Evolutionary conservation across 2,888 invertebrate genomes (phyloP), one percentile per base, ranked within the genome.

Genomic region (Sceliomorpha sp.): DNA sequence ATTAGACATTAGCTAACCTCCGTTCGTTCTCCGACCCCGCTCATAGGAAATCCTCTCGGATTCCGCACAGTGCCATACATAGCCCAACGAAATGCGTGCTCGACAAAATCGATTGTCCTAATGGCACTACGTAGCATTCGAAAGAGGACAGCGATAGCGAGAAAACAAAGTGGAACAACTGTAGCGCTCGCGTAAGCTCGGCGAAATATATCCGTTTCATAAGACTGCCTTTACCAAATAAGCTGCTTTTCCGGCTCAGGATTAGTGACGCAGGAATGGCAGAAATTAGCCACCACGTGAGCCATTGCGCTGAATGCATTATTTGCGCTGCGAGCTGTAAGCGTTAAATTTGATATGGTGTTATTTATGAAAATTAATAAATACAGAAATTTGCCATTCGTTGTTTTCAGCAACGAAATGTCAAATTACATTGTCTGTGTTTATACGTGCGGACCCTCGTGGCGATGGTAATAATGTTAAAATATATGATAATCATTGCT

Each of bases 1-100:
- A 75, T 79, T 79, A 77, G 72, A 74, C 75, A 75, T 75, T 73
- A 79, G 62, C 74, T 72, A 73, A 78, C 75, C 74, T 72, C 70
- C 63, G 29, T 53, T 50, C 42, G 63, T 26, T 55, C 58, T 45
- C 72, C 71, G 60, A n/a, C 71, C 75, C 72, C 73, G 75, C 72
- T 48, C 67, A 66, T 51, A 76, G 72, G 74, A 78, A 78, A 78
- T 77, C 77, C 78, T 13, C 72, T 32, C 55, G 63, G 47, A 60
- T 70, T 55, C 51, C 58, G 62, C 56, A 68, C 69, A 67, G 45
- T 64, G 58, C 48, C 48, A 40, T 70, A 69, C 44, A 64, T 75
- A 60, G 31, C 63, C 68, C 40, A 39, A 14, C 39, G 32, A 72
- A 53, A 63, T 47, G 50, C 47, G 60, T 69, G 70, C 70, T 31